Evolutionary conservation across 2,888 invertebrate genomes (phyloP).

Genomic region (Drosophila yooni): DNA sequence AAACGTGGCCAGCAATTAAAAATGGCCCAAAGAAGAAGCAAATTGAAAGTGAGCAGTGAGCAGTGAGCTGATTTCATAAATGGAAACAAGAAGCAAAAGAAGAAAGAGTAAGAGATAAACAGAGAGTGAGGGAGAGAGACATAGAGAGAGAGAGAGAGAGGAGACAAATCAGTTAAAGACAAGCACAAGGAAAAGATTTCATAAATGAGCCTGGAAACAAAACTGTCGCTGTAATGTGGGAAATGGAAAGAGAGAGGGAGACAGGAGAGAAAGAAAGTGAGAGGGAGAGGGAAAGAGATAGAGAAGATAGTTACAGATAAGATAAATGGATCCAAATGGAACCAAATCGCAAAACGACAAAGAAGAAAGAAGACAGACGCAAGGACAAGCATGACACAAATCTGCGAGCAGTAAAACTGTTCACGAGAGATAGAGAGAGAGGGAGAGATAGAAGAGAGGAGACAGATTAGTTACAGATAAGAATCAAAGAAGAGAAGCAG

Average conservation of each 20-base stretch:
- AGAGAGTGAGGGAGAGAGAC: neutral
- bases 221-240: neutral
- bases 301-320: neutral
- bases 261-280: neutral
- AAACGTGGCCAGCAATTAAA: slow-evolving; percentile 71
- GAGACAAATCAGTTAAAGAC: slow-evolving; percentile 22
- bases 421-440: neutral
- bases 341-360: neutral
- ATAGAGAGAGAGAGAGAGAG: neutral
- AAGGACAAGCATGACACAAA: neutral
- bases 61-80: slow-evolving; percentile 41
- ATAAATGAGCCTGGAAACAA: neutral
- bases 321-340: neutral
- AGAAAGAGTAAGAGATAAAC: neutral
- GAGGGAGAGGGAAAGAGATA: neutral
- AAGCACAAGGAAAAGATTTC: neutral
- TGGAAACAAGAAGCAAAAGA: neutral
- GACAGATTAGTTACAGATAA: no score
- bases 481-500: neutral
- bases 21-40: slow-evolving; percentile 34
- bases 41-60: slow-evolving; percentile 65
- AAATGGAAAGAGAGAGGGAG: neutral
- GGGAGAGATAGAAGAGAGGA: no score
- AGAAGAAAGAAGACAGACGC: neutral
- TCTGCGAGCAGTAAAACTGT: neutral